Percentiles rank a stretch among this genome's conserved stretches.
Evolutionary conservation across 2,113 vertebrate genomes (phyloP).

Genomic region (Ctenodactylus gundi): DNA sequence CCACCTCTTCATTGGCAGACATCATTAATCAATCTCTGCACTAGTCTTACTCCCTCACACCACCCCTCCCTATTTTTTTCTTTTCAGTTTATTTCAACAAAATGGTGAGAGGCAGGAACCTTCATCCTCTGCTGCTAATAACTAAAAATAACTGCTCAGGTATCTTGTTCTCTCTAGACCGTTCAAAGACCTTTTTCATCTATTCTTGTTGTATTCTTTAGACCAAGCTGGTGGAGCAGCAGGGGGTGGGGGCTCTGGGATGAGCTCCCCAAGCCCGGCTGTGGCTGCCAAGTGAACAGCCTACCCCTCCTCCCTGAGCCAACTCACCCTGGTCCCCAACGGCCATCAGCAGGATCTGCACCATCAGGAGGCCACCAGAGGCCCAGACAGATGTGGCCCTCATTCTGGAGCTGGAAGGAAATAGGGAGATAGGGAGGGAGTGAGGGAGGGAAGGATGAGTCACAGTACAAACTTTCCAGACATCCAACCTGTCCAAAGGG

Average conservation of each 20-base stretch:
- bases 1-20: background rate
- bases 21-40: constrained; percentile 18
- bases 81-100: constrained; percentile 50
- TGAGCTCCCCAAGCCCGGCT: background rate
- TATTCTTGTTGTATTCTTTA: constrained; percentile 56
- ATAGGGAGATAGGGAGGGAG: background rate
- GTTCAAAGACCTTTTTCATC: constrained; percentile 72
- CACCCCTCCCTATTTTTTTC: background rate
- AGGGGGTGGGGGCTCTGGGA: background rate
- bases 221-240: constrained; percentile 38
- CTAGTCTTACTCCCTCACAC: background rate
- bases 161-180: constrained; percentile 59
- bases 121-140: constrained; percentile 38
- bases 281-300: background rate
- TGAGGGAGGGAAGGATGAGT: background rate
- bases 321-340: constrained; percentile 83
- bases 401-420: constrained; percentile 80
- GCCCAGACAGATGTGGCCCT: constrained; percentile 75
- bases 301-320: background rate
- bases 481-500: background rate
- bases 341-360: constrained; percentile 77
- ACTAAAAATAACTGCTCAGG: constrained; percentile 75
- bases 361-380: constrained; percentile 76
- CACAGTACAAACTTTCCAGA: background rate
- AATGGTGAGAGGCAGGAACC: constrained; percentile 57